Base-by-base conservation (phyloP, 2,888 invertebrate genomes). In the Clunio marinus region DNA sequence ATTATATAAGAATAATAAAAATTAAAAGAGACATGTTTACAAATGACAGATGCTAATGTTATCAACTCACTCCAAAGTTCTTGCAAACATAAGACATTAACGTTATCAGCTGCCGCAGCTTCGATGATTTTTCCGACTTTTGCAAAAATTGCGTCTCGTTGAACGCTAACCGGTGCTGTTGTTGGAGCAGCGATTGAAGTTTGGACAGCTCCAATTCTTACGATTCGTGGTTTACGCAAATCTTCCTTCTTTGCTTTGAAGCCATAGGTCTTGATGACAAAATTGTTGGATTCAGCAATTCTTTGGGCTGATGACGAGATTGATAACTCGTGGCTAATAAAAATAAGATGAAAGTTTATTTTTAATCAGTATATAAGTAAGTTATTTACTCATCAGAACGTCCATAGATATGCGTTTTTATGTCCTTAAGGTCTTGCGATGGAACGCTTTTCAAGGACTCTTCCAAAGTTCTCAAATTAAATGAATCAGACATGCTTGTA, bases 51-150 rank as follows among this genome's bases (percentile, higher is more conserved):
- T 32, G 10, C 4, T 32, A 10, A 7, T 32, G 10, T 7, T 32
- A 4, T 32, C 32, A 32, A 66, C 88, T 83, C 80, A 94, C 93
- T 85, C 98, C 98, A 99, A 1, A 95, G 90, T 81, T 99, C 99
- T 80, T 98, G 98, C 70, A 97, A 84, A 75, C 97, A 96, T 59
- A 98, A 77, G 55, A 99, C 83, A 75, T 97, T 94, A 37, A 93
- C 95, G 0, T 86, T 86, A 72, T 87, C 88, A 10, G 79, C 75
- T 0, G 87, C 89, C 0, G 98, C 97, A 0, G 86, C 82, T 68
- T 86, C 81, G 25, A 94, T 86, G 28, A 95, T 88, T 41, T 81
- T 81, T 68, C 81, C 80, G 1, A 96, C 85, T 77, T 93, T 86
- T 69, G 84, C 77, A 76, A 88, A 87, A 72, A 97, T 83, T 1